A percentile compares a stretch with the other conserved stretches of the same genome.
Evolutionary conservation across 2,797 vertebrate genomes (phyloP).

Genomic region (Sebastes oblongus): DNA sequence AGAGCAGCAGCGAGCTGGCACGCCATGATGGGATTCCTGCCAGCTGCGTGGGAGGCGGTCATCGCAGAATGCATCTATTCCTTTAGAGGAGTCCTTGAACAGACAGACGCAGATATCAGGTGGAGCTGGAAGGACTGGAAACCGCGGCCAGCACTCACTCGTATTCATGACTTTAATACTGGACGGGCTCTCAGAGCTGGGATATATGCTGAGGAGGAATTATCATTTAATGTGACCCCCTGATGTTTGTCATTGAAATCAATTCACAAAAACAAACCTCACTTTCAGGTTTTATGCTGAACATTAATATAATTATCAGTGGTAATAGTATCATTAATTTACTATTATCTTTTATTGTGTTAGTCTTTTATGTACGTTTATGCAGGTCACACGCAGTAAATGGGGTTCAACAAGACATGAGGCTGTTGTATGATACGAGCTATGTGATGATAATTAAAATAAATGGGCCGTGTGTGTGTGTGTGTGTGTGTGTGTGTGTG

Average conservation of each 20-base stretch:
- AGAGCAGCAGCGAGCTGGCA: slow-evolving; percentile 34
- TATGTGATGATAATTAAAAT: slow-evolving; percentile 21
- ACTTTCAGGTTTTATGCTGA: background rate
- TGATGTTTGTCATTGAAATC: slow-evolving; percentile 4
- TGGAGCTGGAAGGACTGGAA: background rate
- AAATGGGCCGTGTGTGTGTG: slow-evolving; percentile 1
- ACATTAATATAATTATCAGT: background rate
- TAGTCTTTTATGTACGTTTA: background rate
- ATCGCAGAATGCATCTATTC: slow-evolving; percentile 28
- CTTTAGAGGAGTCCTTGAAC: slow-evolving; percentile 18
- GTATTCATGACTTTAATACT: background rate
- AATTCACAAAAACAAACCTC: background rate
- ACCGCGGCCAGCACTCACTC: background rate
- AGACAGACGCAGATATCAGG: slow-evolving; percentile 1
- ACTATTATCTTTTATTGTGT: background rate
- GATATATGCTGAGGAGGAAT: slow-evolving; percentile 4
- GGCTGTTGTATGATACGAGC: background rate
- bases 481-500: background rate
- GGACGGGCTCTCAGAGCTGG: background rate
- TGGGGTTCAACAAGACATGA: background rate
- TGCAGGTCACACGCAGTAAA: slow-evolving; percentile 2
- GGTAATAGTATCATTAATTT: background rate
- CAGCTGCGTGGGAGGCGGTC: slow-evolving; percentile 29
- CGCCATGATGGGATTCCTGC: slow-evolving; percentile 19
- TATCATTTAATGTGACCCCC: background rate